Conservation (phyloP, 2,797 vertebrate species). For the Macropus fuliginosus region DNA sequence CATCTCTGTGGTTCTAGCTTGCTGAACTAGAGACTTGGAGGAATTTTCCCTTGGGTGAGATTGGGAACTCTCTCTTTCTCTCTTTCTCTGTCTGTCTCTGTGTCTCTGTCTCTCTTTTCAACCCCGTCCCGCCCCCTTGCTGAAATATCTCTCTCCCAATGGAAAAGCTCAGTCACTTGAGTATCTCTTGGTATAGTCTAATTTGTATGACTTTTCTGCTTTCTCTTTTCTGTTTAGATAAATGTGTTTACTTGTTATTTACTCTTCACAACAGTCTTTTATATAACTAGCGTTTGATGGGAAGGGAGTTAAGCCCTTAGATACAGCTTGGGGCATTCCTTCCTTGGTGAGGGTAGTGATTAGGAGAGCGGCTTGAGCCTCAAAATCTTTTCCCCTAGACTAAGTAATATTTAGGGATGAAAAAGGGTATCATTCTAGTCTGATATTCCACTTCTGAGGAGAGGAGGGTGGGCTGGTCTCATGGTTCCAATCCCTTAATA, state of each 20-base stretch:
- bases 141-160: neutral
- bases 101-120: too few relatives aligned
- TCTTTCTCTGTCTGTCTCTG: too few relatives aligned
- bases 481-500: neutral
- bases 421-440: neutral
- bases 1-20: too few relatives aligned
- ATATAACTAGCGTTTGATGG: neutral
- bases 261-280: neutral
- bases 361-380: neutral
- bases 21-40: too few relatives aligned
- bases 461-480: neutral
- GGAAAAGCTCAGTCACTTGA: neutral
- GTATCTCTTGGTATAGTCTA: neutral
- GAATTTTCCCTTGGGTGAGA: too few relatives aligned
- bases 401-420: neutral
- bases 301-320: neutral
- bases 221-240: neutral
- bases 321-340: neutral
- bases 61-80: too few relatives aligned
- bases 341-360: neutral
- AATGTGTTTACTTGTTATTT: neutral
- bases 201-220: neutral
- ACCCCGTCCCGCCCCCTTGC: neutral
- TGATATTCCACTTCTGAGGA: neutral
- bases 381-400: neutral